Base-by-base conservation (phyloP, 2,888 invertebrate genomes). In the Heliconius sara region DNA sequence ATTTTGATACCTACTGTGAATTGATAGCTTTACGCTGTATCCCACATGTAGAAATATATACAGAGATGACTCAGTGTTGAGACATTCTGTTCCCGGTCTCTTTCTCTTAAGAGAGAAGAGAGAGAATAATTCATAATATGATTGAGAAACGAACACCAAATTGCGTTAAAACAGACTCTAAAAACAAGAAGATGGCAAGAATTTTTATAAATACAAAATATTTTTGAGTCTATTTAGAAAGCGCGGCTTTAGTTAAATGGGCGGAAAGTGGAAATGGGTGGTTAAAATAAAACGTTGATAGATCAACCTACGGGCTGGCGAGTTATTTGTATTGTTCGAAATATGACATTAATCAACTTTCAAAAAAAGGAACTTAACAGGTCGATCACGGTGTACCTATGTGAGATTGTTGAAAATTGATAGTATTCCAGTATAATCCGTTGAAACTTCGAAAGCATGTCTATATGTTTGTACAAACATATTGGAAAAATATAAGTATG, bases 171-270 rank as follows among this genome's bases (percentile, higher is more conserved):
- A 5, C 3, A 3, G 3, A 22, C 9, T 12, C n/a, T n/a, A 3
- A 60, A 60, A 6, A 60, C 2, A n/a, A 60, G 60, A 25, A 65
- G 10, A 13, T 27, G 63, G 4, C 16, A 39, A n/a, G 12, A 68
- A 68, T 39, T 68, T n/a, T 68, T 39, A 34, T 39, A 25, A 68
- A 34, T 39, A 39, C 78, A 68, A n/a, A 34, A 12, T 39, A 68
- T 68, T 68, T 39, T n/a, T 39, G 39, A 68, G 68, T 68, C 39
- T n/a, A n/a, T 3, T 68, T 39, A 68, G 34, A 68, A 39, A 68
- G 12, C 39, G 68, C 39, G n/a, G 39, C 34, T 39, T 68, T 68
- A 68, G 68, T 68, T 68, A 68, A 68, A 68, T 68, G 68, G 68
- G 39, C 39, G 68, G 68, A 68, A 68, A 39, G 13, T 39, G 68